Conservation (phyloP, 2,888 invertebrate genomes). For the Meiosimyza decipiens region DNA sequence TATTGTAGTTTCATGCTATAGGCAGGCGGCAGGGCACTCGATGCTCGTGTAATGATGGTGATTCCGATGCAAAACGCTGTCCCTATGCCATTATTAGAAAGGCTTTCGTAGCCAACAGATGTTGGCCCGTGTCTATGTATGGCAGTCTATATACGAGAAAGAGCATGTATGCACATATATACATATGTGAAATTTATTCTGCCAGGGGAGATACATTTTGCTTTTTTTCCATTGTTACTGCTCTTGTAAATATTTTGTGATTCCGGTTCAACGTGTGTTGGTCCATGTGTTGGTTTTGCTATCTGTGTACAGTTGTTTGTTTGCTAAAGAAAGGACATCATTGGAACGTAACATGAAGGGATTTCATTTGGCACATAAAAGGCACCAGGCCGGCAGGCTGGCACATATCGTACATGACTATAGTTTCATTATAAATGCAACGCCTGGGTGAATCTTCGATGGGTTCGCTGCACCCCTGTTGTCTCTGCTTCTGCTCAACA, state of each 20-base stretch:
- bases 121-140: slow-evolving; percentile 27
- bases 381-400: slow-evolving; percentile 13
- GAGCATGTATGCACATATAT: neutral
- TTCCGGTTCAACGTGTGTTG: neutral
- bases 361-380: slow-evolving; percentile 33
- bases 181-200: neutral
- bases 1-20: too few relatives aligned
- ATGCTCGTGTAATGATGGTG: slow-evolving; percentile 32
- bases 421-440: slow-evolving; percentile 38
- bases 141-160: neutral
- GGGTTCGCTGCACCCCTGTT: slow-evolving; percentile 14
- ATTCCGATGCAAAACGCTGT: slow-evolving; percentile 36
- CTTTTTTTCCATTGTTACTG: neutral
- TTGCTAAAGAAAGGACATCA: slow-evolving; percentile 14
- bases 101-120: slow-evolving; percentile 31
- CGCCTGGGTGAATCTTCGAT: slow-evolving; percentile 35
- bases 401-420: slow-evolving; percentile 4
- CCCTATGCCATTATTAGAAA: slow-evolving; percentile 25
- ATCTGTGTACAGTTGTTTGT: slow-evolving; percentile 7
- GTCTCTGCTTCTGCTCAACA: neutral
- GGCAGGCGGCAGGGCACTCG: slow-evolving; percentile 1
- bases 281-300: neutral
- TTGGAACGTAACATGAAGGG: slow-evolving; percentile 22
- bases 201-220: too few relatives aligned
- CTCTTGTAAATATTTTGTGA: slow-evolving; percentile 22